Percentiles rank a stretch among this genome's conserved stretches.
Conservation (phyloP, 2,888 invertebrate genomes). For the Euproctis similis region DNA sequence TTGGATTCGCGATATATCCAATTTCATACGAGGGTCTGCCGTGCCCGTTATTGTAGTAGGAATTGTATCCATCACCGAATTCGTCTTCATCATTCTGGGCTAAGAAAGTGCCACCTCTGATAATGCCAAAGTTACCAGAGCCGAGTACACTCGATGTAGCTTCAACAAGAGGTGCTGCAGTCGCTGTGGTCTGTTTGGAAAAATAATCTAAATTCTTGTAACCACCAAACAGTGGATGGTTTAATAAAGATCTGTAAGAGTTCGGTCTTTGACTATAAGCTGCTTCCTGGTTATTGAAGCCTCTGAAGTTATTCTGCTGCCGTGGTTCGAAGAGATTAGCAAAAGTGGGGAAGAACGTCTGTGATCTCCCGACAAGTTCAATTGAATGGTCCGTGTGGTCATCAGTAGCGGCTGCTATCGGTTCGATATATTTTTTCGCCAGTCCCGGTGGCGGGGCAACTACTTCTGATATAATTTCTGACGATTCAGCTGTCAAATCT, state of each 20-base stretch:
- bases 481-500: constrained; percentile 63
- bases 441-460: constrained; percentile 53
- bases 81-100: constrained; percentile 82
- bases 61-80: constrained; percentile 76
- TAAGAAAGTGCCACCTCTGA: constrained; percentile 90
- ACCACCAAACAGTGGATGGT: constrained; percentile 60
- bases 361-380: constrained; percentile 74
- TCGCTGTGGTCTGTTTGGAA: constrained; percentile 49
- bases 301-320: constrained; percentile 72
- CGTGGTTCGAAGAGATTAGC: constrained; percentile 79
- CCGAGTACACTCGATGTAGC: constrained; percentile 81
- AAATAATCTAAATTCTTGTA: constrained; percentile 56
- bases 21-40: constrained; percentile 80
- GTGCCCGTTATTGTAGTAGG: constrained; percentile 81
- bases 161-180: constrained; percentile 58
- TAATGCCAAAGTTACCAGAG: constrained; percentile 91
- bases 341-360: constrained; percentile 87
- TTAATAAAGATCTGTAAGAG: constrained; percentile 62
- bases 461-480: constrained; percentile 63
- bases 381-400: constrained; percentile 65
- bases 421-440: constrained; percentile 27
- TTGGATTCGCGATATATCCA: constrained; percentile 79
- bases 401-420: constrained; percentile 38
- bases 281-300: constrained; percentile 75
- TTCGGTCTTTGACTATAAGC: constrained; percentile 78